A percentile compares a stretch with the other conserved stretches of the same genome.
Evolutionary conservation across 30 jellyfish, hydroid and myxozoan genomes (phyloP).

Genomic region (Cassiopea andromeda): DNA sequence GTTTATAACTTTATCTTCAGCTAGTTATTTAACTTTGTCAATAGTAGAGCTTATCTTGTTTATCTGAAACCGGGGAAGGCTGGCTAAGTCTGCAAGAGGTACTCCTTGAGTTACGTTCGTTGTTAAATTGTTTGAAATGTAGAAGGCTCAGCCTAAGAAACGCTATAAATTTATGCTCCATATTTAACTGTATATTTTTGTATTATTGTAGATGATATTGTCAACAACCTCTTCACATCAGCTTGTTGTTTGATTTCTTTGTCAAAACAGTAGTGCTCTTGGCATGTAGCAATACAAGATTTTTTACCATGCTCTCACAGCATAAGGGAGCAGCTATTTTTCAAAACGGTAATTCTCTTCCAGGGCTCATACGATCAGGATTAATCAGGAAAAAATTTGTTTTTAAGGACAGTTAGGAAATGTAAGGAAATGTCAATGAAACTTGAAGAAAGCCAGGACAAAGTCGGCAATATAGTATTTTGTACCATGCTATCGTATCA

Average conservation of each 20-base stretch:
- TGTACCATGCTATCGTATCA: too few relatives aligned
- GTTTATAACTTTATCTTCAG: background rate
- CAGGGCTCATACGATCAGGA: too few relatives aligned
- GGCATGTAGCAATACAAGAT: background rate
- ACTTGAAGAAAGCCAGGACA: too few relatives aligned
- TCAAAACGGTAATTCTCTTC: too few relatives aligned
- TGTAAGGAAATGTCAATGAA: too few relatives aligned
- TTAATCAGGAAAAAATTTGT: too few relatives aligned
- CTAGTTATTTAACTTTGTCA: background rate
- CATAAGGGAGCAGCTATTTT: too few relatives aligned
- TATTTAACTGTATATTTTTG: constrained; percentile 4
- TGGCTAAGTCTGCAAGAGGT: background rate
- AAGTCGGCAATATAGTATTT: too few relatives aligned
- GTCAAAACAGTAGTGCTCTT: background rate
- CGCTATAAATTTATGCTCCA: background rate
- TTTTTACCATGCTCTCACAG: too few relatives aligned
- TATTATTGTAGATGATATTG: background rate
- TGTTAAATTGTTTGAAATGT: background rate
- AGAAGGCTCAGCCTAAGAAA: background rate
- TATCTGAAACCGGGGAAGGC: background rate
- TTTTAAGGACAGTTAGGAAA: too few relatives aligned
- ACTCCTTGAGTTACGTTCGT: background rate
- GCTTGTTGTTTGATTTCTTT: background rate
- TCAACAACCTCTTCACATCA: background rate
- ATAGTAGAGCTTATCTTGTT: background rate